A percentile compares a stretch with the other conserved stretches of the same genome.
These are phyloP conservation scores for Lithosia quadra DNA, from an alignment of 2,888 invertebrate species.

Conservation along the genomic window DNA sequence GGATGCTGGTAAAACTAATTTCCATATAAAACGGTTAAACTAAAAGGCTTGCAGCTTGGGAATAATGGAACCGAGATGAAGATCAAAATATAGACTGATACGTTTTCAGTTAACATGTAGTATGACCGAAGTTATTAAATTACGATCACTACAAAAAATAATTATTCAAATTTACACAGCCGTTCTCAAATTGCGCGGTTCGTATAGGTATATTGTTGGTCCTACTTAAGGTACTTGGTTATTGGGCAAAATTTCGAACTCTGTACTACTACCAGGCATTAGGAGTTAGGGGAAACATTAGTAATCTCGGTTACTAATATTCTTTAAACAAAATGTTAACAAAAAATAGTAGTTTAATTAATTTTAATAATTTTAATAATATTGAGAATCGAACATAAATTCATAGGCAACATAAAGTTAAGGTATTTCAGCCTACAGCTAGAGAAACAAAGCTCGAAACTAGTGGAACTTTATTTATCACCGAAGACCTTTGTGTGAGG, in stretches of 20 bases:
- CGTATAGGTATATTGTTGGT: not conserved
- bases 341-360: no score
- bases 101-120: not conserved
- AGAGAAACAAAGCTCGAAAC: conserved; percentile 27
- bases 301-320: no score
- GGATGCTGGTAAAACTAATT: not conserved
- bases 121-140: not conserved
- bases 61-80: not conserved
- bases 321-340: no score
- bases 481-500: conserved; percentile 29
- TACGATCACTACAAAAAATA: no score
- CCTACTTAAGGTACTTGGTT: not conserved
- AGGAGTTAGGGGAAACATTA: no score
- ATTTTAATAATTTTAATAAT: no score
- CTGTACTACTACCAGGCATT: not conserved
- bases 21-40: not conserved
- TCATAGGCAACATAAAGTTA: conserved; percentile 21
- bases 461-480: conserved; percentile 40
- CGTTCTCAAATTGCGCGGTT: not conserved
- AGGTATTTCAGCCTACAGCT: conserved; percentile 33
- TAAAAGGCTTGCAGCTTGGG: not conserved
- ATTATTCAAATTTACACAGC: no score
- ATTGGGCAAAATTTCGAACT: no score
- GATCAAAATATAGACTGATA: not conserved
- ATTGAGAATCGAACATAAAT: not conserved